phyloP scores from a whole-genome alignment of 2,797 vertebrate species.

The Onychomys arenicola region DNA sequence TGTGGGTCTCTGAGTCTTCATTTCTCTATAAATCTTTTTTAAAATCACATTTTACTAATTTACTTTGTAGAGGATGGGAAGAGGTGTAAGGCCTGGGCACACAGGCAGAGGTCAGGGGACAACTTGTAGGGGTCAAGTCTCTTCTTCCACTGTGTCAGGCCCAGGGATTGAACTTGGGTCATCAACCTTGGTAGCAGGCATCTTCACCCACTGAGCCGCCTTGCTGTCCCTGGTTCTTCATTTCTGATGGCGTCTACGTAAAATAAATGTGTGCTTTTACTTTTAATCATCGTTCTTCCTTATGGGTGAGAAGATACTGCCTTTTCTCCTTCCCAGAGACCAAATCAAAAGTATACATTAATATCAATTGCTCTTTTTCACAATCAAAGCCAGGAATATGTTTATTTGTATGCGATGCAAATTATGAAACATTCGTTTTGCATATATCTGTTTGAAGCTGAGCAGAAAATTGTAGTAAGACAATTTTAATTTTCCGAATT shows the following conservation, averaged over 20 bases:
- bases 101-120: not conserved
- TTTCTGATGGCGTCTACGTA: not conserved
- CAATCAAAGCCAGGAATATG: conserved; percentile 14
- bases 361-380: not conserved
- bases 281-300: not conserved
- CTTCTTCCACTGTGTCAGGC: no score
- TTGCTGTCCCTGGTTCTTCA: not conserved
- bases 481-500: not conserved
- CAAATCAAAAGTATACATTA: not conserved
- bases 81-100: not conserved
- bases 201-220: not conserved
- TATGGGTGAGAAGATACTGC: not conserved
- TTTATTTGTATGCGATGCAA: not conserved
- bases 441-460: conserved; percentile 20
- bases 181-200: not conserved
- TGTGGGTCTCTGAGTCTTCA: not conserved
- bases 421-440: not conserved
- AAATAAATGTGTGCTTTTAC: not conserved
- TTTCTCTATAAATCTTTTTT: not conserved
- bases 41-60: not conserved
- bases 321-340: not conserved
- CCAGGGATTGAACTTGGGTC: not conserved
- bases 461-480: conserved; percentile 23
- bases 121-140: no score
- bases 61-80: not conserved